Base-by-base conservation (phyloP, 2,113 vertebrate species). In the Apteryx mantelli region DNA sequence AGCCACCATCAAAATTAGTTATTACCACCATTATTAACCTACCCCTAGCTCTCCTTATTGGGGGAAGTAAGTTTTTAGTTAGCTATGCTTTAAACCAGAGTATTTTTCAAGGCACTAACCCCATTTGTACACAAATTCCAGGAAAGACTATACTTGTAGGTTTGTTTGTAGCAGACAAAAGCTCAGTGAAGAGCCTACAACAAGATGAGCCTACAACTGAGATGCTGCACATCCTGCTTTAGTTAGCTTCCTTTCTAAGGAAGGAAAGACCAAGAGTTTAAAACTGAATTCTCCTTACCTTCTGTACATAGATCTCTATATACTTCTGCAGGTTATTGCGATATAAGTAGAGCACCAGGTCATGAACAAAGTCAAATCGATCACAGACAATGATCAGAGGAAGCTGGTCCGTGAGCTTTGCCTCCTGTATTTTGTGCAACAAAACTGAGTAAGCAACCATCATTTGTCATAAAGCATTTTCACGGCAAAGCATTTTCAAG, bases 231-330 rank as follows among this genome's bases (percentile, higher is more conserved):
- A 79, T 85, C 38, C 52, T 56, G 21, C 52, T 84, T 76, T 26
- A 46, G 25, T 46, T 36, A 68, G 70, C 46, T 22, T 9, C 71
- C 7, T 19, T 91, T 61, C 30, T 18, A 91, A 73, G 13, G 32
- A 82, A 63, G 18, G 21, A 73, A 89, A 73, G 20, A 36, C 6
- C 34, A 85, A 65, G 38, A 88, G 16, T 21, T 85, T 55, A 82
- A 66, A 73, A 65, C 4, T 24, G 10, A n/a, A 28, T 78, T 93
- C 48, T 32, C 55, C 44, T 97, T 96, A 99, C 99, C 98, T 99
- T 99, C 96, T 99, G 99, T 13, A 99, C 98, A 1, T 99, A 99
- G 89, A 99, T 99, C 96, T 99, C 99, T 2, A 99, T 99, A 97
- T 99, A 99, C 92, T 99, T 99, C 98, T 99, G 99, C n/a, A 99